Percentiles rank a stretch among this genome's conserved stretches.
phyloP scores from a whole-genome alignment of 1,140 invertebrate species.

The Coptotermes formosanus region DNA sequence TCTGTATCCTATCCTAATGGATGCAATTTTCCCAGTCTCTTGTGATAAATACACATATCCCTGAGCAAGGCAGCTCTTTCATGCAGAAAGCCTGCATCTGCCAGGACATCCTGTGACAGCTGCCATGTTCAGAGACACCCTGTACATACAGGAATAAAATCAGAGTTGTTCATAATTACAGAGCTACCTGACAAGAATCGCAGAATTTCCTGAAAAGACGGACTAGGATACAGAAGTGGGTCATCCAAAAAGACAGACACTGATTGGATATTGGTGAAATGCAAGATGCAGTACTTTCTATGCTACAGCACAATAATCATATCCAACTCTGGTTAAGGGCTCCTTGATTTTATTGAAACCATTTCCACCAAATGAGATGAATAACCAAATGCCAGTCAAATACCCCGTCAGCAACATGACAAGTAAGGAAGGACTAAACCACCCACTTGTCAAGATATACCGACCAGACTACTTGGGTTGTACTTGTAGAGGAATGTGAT shows the following conservation, averaged over 20 bases:
- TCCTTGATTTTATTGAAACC: not conserved
- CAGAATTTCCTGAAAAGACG: not conserved
- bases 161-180: no score
- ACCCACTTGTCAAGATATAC: not conserved
- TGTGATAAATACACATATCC: not conserved
- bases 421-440: not conserved
- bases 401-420: not conserved
- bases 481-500: constrained; percentile 8
- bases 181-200: no score
- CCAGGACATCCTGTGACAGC: no score
- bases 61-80: no score
- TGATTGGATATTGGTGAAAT: not conserved
- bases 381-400: not conserved
- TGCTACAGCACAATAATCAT: not conserved
- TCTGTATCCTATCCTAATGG: not conserved
- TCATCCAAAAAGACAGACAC: not conserved
- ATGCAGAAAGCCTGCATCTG: no score
- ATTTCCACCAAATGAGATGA: not conserved
- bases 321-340: not conserved
- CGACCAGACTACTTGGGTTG: not conserved
- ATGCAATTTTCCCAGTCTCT: not conserved
- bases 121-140: no score
- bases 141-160: no score
- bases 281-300: not conserved
- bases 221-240: not conserved